Evolutionary conservation across 1,140 invertebrate genomes (phyloP), one percentile per base, ranked within the genome.

Genomic region (Eriocheir sinensis): DNA sequence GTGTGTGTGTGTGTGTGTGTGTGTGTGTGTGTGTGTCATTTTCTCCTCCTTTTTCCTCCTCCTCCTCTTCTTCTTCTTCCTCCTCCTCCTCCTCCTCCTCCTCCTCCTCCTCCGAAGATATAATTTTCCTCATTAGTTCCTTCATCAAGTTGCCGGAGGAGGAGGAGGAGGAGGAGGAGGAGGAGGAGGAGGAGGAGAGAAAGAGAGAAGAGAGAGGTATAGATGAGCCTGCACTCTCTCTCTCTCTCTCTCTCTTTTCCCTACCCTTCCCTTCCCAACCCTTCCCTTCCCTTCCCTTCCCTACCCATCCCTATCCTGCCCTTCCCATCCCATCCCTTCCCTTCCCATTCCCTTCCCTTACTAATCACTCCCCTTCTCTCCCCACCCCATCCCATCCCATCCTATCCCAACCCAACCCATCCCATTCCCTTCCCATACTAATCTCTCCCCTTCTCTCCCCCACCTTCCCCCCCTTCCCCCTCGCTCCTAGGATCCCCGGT

Each of bases 401-500:
- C 30, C 60, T 72, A 40, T 72, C 90, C 21, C 60, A 15, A 40
- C 30, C 90, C 15, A n/a, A 32, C 90, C 8, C 80, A 8, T 27
- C 4, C 80, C 27, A 4, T 30, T 27, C 4, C 80, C 8, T 27
- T 36, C 80, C 4, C 80, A 8, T 32, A 8, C 38, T 38, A 3
- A 6, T 72, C 90, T 21, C 38, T 79, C 90, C 44, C 34, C 34
- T 60, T 36, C 48, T 30, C 90, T 21, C 34, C 30, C 44, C 34
- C 44, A 8, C 44, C 15, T 15, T 40, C 36, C 30, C 15, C 3
- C 36, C 3, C 15, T 40, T 60, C 53, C n/a, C 85, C 97, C 34
- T 80, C 38, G 36, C 38, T 21, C 97, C 15, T 96, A 98, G 98
- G 98, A 98, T 97, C 97, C 97, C 27, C 97, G 98, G 95, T 99